Base-by-base conservation (phyloP, 2,888 invertebrate genomes). In the Lamproptera curius region DNA sequence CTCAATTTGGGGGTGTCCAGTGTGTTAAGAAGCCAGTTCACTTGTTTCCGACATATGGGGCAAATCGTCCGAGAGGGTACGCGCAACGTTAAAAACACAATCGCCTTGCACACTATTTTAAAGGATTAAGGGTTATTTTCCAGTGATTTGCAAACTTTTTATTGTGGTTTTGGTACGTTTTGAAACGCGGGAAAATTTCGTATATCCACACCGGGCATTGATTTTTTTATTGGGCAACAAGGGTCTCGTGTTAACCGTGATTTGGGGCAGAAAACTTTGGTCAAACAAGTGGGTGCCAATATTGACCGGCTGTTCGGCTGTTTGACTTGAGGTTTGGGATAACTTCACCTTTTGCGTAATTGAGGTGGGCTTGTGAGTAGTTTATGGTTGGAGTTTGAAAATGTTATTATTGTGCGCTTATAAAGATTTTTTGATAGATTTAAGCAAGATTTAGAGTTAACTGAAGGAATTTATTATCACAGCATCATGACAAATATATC, bases 1-100 rank as follows among this genome's bases (percentile, higher is more conserved):
- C 78, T 75, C 78, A 76, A 76, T 77, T 78, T 76, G 61, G 61
- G 85, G 84, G 85, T 78, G 85, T 83, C 83, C 82, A 79, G 80
- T 59, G 59, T 57, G 68, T 82, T 78, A 79, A 83, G 79, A 74
- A 76, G 79, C 71, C 73, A 69, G 73, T 65, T 79, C 79, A 75
- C 81, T 86, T 78, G 77, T 83, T 75, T 72, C 71, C 73, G 64
- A 80, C 86, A 82, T 84, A 85, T 83, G 86, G 76, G 67, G 66
- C 65, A 68, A 77, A 84, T 85, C 70, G 70, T 68, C 69, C 65
- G 66, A 62, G 71, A 76, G 71, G 70, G 65, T 56, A 51, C 47
- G 62, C 62, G n/a, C n/a, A n/a, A n/a, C n/a, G n/a, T n/a, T n/a
- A n/a, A n/a, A n/a, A n/a, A n/a, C n/a, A n/a, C n/a, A n/a, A n/a